phyloP scores from a whole-genome alignment of 2,888 invertebrate genomes.

The Trichogramma evanescens region DNA sequence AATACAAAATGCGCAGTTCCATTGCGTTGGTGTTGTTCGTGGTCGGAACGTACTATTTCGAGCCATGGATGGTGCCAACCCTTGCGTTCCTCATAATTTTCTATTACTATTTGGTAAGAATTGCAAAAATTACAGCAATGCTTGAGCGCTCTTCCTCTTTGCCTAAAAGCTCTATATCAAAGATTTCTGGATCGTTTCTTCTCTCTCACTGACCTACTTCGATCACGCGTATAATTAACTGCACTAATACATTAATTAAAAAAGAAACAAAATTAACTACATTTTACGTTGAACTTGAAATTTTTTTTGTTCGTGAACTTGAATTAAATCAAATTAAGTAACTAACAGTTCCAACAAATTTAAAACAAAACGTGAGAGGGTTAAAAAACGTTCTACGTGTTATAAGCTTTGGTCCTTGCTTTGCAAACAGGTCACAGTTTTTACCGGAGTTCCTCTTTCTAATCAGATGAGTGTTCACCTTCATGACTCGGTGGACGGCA shows the following conservation, averaged over 20 bases:
- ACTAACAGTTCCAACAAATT: not conserved
- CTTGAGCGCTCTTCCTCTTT: not conserved
- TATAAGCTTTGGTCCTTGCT: slow-evolving; percentile 29
- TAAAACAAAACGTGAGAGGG: slow-evolving; percentile 1
- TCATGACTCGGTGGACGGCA: slow-evolving; percentile 31
- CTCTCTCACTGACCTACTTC: slow-evolving; percentile 8
- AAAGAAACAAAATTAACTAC: too few species aligned
- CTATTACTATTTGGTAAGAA: slow-evolving; percentile 60
- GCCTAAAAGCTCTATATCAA: not conserved
- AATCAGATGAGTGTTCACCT: slow-evolving; percentile 34
- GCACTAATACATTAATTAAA: not conserved
- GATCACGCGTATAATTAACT: not conserved
- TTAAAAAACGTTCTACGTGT: slow-evolving; percentile 1
- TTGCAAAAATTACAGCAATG: not conserved
- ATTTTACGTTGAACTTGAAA: not conserved
- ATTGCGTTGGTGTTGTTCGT: slow-evolving; percentile 80
- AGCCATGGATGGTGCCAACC: slow-evolving; percentile 91
- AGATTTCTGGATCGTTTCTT: not conserved
- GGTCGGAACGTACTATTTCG: slow-evolving; percentile 84
- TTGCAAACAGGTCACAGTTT: slow-evolving; percentile 44
- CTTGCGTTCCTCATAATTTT: slow-evolving; percentile 74
- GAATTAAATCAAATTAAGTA: not conserved
- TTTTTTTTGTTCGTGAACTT: not conserved
- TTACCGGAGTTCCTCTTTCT: slow-evolving; percentile 44
- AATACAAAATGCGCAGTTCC: slow-evolving; percentile 77